phyloP scores from a whole-genome alignment of 2,888 invertebrate genomes.

The Dasysyrphus albostriatus region DNA sequence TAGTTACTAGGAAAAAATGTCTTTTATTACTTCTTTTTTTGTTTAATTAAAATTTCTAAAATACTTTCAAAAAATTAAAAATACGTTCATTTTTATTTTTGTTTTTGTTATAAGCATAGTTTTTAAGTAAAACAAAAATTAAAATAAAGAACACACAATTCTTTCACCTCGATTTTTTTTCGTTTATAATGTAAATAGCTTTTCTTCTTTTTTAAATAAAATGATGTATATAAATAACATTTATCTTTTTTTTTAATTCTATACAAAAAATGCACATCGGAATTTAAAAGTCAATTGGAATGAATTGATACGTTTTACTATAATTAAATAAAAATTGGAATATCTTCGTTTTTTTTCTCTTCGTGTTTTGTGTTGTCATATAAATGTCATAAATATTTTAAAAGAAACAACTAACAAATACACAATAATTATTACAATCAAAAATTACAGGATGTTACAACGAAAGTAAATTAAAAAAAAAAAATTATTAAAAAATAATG shows the following conservation, averaged over 20 bases:
- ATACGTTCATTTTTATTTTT: slow-evolving; percentile 7
- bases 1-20: slow-evolving; percentile 66
- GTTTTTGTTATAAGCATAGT: slow-evolving; percentile 39
- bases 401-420: slow-evolving; percentile 52
- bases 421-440: slow-evolving; percentile 51
- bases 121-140: slow-evolving; percentile 52
- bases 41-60: slow-evolving; percentile 12
- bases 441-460: slow-evolving; percentile 42
- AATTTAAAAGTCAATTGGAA: slow-evolving; percentile 74
- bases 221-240: slow-evolving; percentile 72
- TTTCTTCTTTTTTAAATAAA: slow-evolving; percentile 36
- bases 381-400: slow-evolving; percentile 62
- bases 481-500: slow-evolving; percentile 26
- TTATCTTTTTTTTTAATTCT: slow-evolving; percentile 47
- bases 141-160: slow-evolving; percentile 43
- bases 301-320: slow-evolving; percentile 64
- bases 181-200: slow-evolving; percentile 66
- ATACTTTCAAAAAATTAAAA: slow-evolving; percentile 21
- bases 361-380: slow-evolving; percentile 52
- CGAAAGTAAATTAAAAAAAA: slow-evolving; percentile 29
- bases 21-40: slow-evolving; percentile 27
- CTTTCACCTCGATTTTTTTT: slow-evolving; percentile 12
- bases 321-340: slow-evolving; percentile 67
- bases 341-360: slow-evolving; percentile 39
- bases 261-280: slow-evolving; percentile 65